Evolutionary conservation across 2,113 vertebrate genomes (phyloP).

Genomic region (Microcebus lehilahytsara): DNA sequence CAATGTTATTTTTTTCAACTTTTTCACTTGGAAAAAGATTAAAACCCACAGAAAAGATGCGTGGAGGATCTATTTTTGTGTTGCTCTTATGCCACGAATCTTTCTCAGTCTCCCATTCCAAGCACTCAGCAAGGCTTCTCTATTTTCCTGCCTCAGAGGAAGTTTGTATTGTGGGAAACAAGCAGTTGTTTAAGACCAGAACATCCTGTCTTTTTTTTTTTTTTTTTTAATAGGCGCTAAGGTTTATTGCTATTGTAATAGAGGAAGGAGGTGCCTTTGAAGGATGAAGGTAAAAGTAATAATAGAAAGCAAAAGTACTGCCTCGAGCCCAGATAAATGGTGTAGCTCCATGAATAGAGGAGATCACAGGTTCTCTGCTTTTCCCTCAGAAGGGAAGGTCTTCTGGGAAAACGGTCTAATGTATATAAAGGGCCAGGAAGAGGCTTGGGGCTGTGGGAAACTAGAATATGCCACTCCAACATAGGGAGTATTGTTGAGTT

Average conservation of each 20-base stretch:
- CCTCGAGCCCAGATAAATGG: neutral
- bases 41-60: neutral
- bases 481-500: neutral
- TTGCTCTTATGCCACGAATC: neutral
- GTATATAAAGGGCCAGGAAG: neutral
- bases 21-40: neutral
- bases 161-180: neutral
- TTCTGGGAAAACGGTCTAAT: neutral
- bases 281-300: neutral
- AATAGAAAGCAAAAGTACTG: neutral
- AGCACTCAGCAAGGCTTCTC: neutral
- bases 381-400: no score
- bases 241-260: neutral
- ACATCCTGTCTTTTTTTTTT: neutral
- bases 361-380: neutral
- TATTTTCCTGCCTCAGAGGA: neutral
- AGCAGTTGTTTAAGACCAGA: neutral
- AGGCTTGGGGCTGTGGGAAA: neutral
- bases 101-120: neutral
- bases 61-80: neutral
- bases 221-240: neutral
- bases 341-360: fast-evolving
- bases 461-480: neutral
- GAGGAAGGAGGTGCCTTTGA: neutral
- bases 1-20: neutral